These are phyloP conservation scores for Gadus chalcogrammus DNA, from an alignment of 2,113 vertebrate genomes.

Conservation along the genomic window DNA sequence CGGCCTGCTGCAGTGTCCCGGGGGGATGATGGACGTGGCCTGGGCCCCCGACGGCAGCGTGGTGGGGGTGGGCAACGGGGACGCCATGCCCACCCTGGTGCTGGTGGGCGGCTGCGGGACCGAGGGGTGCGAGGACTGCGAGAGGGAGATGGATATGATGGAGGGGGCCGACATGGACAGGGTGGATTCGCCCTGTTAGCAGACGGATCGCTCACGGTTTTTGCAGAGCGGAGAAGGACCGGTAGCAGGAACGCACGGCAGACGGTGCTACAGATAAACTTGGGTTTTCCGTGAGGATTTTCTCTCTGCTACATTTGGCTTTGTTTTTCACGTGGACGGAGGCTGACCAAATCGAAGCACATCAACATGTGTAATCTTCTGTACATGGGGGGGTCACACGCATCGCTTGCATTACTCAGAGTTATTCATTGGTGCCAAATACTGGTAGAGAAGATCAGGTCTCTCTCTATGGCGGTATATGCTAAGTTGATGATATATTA, in stretches of 20 bases:
- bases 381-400: slow-evolving; percentile 10
- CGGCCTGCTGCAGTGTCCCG: slow-evolving; percentile 68
- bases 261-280: slow-evolving; percentile 13
- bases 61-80: slow-evolving; percentile 57
- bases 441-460: slow-evolving; percentile 19
- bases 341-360: slow-evolving; percentile 17
- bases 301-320: neutral
- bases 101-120: slow-evolving; percentile 68
- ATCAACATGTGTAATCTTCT: slow-evolving; percentile 11
- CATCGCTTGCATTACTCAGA: slow-evolving; percentile 27
- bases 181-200: slow-evolving; percentile 67
- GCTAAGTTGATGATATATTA: neutral
- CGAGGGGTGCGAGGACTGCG: slow-evolving; percentile 73
- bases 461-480: slow-evolving; percentile 12
- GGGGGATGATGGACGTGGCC: slow-evolving; percentile 63
- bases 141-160: slow-evolving; percentile 72
- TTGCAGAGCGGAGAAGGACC: neutral
- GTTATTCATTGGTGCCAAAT: slow-evolving; percentile 56
- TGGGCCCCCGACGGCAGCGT: slow-evolving; percentile 60
- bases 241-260: neutral
- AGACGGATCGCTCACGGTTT: neutral
- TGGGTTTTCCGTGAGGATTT: neutral
- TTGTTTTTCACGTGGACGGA: neutral
- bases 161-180: slow-evolving; percentile 52
- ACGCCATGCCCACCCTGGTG: slow-evolving; percentile 65